These are phyloP conservation scores for Spilarctia lutea DNA, from an alignment of 2,888 invertebrate genomes.

Conservation along the genomic window DNA sequence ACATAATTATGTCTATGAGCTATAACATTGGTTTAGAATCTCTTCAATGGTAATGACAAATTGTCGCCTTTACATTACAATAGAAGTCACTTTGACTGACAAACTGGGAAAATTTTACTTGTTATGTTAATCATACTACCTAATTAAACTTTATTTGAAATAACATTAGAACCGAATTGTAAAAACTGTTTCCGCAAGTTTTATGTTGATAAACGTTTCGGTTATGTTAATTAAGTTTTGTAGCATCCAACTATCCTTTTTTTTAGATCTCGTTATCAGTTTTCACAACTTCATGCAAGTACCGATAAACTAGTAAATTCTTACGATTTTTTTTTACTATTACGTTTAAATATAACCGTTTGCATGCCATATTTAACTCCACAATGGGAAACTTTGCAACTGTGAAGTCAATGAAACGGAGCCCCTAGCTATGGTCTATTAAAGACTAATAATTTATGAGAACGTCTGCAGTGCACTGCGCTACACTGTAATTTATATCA, in stretches of 20 bases:
- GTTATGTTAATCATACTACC: slow-evolving; percentile 71
- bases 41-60: slow-evolving; percentile 70
- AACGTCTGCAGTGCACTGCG: slow-evolving; percentile 56
- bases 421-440: slow-evolving; percentile 49
- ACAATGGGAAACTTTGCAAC: slow-evolving; percentile 64
- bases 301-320: neutral
- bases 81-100: slow-evolving; percentile 65
- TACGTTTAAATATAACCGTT: neutral
- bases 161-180: slow-evolving; percentile 54
- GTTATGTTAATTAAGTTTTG: slow-evolving; percentile 24
- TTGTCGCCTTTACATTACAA: slow-evolving; percentile 75
- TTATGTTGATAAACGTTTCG: slow-evolving; percentile 28
- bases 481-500: slow-evolving; percentile 57
- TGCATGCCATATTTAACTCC: slow-evolving; percentile 23
- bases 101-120: slow-evolving; percentile 63
- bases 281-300: neutral
- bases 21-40: slow-evolving; percentile 56
- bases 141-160: slow-evolving; percentile 57
- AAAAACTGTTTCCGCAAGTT: slow-evolving; percentile 54
- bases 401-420: slow-evolving; percentile 50
- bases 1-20: slow-evolving; percentile 42
- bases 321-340: neutral
- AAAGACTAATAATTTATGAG: slow-evolving; percentile 65
- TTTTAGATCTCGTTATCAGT: neutral
- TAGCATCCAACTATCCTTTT: neutral